A percentile compares a stretch with the other conserved stretches of the same genome.
phyloP scores from a whole-genome alignment of 2,797 vertebrate genomes.

The Erpetoichthys calabaricus region DNA sequence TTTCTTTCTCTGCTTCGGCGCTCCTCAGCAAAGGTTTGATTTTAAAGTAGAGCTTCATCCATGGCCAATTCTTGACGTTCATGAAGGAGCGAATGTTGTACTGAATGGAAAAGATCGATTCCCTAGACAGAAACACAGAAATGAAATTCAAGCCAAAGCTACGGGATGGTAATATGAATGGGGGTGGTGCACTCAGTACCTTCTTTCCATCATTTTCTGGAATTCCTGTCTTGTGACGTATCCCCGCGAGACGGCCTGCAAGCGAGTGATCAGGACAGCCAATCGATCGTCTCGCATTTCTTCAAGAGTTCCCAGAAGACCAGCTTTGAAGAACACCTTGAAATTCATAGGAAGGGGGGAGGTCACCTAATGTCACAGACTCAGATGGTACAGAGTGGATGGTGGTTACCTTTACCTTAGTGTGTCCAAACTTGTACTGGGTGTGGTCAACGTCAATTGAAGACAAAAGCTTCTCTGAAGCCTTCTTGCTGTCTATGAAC shows the following conservation, averaged over 20 bases:
- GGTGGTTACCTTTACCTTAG: conserved; percentile 37
- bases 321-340: conserved; percentile 75
- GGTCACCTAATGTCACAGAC: background rate
- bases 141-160: background rate
- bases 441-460: conserved; percentile 54
- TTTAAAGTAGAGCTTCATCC: conserved; percentile 76
- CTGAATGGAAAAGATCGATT: conserved; percentile 62
- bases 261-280: conserved; percentile 52
- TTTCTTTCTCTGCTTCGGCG: conserved; percentile 61
- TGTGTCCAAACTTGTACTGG: conserved; percentile 56
- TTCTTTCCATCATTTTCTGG: conserved; percentile 56
- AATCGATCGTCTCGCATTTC: conserved; percentile 67
- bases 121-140: conserved; percentile 28
- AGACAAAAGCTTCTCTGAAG: conserved; percentile 56
- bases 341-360: background rate
- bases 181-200: conserved; percentile 28
- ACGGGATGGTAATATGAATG: background rate
- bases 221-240: conserved; percentile 54
- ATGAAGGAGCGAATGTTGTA: conserved; percentile 68
- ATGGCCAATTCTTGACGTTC: conserved; percentile 75
- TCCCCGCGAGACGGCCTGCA: conserved; percentile 59
- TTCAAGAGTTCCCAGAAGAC: conserved; percentile 62
- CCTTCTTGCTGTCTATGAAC: conserved; percentile 65
- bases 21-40: conserved; percentile 65
- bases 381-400: background rate